Conservation (phyloP, 2,797 vertebrate genomes). For the Neosilurus hyrtlii region DNA sequence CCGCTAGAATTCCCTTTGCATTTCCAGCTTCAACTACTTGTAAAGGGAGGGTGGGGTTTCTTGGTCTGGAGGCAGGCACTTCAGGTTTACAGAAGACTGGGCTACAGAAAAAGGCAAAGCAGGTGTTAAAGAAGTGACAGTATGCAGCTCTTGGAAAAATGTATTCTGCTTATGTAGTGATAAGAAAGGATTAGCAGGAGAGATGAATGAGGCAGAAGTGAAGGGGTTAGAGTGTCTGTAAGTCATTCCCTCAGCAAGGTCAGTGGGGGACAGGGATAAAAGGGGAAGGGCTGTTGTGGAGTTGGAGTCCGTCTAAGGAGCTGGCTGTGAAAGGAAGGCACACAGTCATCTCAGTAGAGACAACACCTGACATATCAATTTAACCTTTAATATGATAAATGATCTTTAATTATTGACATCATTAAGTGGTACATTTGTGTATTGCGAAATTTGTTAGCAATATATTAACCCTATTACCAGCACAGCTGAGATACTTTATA, state of each 20-base stretch:
- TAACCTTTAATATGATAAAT: background rate
- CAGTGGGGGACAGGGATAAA: slow-evolving; percentile 63
- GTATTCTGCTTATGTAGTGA: slow-evolving; percentile 81
- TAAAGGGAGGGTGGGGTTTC: slow-evolving; percentile 39
- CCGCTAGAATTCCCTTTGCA: background rate
- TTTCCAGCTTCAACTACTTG: slow-evolving; percentile 28
- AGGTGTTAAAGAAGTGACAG: slow-evolving; percentile 79
- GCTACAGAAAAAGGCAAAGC: slow-evolving; percentile 86
- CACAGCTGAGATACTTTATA: too few relatives aligned
- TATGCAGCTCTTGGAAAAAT: slow-evolving; percentile 80
- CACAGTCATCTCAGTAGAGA: slow-evolving; percentile 81
- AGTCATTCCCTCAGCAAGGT: slow-evolving; percentile 62
- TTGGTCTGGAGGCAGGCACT: slow-evolving; percentile 63
- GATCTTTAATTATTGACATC: background rate
- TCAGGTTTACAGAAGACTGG: slow-evolving; percentile 65
- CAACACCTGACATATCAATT: background rate
- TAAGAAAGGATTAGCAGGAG: slow-evolving; percentile 83
- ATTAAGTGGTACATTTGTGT: slow-evolving; percentile 8
- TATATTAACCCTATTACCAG: too few relatives aligned
- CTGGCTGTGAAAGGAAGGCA: slow-evolving; percentile 92
- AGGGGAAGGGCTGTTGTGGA: slow-evolving; percentile 65
- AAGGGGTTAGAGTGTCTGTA: slow-evolving; percentile 76
- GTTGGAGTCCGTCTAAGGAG: slow-evolving; percentile 83
- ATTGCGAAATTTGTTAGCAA: too few relatives aligned
- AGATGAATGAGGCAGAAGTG: slow-evolving; percentile 66